Base-by-base conservation (phyloP, 2,888 invertebrate species). In the Perizoma flavofasciatum region DNA sequence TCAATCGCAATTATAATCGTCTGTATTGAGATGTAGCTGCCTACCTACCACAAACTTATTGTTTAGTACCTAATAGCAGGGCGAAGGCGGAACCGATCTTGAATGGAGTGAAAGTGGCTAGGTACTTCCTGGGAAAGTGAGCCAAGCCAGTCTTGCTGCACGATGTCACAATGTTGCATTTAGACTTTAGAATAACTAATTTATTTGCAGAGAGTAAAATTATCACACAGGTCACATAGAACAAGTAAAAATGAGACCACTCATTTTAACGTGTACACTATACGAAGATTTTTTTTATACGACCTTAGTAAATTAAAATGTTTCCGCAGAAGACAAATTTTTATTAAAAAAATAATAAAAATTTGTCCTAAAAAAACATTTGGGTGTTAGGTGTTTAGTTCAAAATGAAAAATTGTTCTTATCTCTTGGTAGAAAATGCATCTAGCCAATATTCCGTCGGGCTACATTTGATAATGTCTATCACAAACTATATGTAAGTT, bases 41-140 rank as follows among this genome's bases (percentile, higher is more conserved):
- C 7, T 5, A 7, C 6, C 5, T 35, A n/a, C n/a, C n/a, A n/a
- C 37, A 37, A 58, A 70, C 74, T 78, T 77, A 81, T 83, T 81
- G 82, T 81, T 77, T 70, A 72, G 72, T 68, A 39, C 22, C 22
- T 22, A 22, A 64, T 59, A 48, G 61, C 62, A 59, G 69, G 70
- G 72, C 73, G 22, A 75, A 78, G 80, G 83, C 83, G 86, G 83
- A 87, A 86, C 65, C 80, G 87, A 88, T 89, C 88, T 89, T 89
- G 89, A 88, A 90, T 89, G 83, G 85, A 89, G 91, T 87, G 91
- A 91, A 92, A 92, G 91, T 90, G 81, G 75, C 78, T 72, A 71
- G 77, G 79, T 79, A 86, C 88, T 91, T 90, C 91, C 91, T 91
- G 84, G 84, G 90, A 91, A 90, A 91, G 90, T 86, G 86, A 77